These are phyloP conservation scores for Elegia similella DNA, from an alignment of 2,888 invertebrate genomes.

Conservation along the genomic window DNA sequence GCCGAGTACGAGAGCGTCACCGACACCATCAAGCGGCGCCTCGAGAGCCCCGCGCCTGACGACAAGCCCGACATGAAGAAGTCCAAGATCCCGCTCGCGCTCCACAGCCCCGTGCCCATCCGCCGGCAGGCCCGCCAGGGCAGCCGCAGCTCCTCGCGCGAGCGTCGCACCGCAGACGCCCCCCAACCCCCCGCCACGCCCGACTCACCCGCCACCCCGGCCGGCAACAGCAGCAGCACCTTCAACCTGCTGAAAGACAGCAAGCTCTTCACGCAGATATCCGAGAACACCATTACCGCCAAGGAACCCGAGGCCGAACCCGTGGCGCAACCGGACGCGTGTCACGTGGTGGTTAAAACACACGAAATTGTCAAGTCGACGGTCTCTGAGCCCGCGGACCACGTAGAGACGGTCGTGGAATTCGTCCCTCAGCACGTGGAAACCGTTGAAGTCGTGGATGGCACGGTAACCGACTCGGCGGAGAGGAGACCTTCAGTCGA, in stretches of 20 bases:
- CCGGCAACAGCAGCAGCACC: constrained; percentile 69
- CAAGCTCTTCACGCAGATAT: constrained; percentile 86
- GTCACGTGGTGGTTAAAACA: constrained; percentile 85
- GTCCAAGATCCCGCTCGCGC: constrained; percentile 68
- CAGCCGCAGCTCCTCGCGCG: too few species aligned
- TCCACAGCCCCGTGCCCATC: constrained; percentile 66
- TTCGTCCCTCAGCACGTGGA: constrained; percentile 80
- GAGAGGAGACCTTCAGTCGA: constrained; percentile 38
- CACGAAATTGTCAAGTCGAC: constrained; percentile 85
- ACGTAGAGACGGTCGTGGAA: constrained; percentile 76
- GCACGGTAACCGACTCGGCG: constrained; percentile 63
- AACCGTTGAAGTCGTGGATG: constrained; percentile 78
- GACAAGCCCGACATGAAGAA: constrained; percentile 63
- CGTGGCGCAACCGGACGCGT: constrained; percentile 45
- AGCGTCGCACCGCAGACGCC: constrained; percentile 30
- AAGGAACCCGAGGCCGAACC: constrained; percentile 28
- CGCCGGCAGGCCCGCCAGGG: constrained; percentile 30
- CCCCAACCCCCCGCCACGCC: constrained; percentile 37
- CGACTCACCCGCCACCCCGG: constrained; percentile 46
- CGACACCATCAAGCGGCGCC: constrained; percentile 83
- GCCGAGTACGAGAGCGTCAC: constrained; percentile 82
- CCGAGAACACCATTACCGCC: constrained; percentile 64
- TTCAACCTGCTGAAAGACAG: constrained; percentile 86
- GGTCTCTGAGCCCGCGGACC: constrained; percentile 78
- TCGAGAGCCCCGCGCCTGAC: constrained; percentile 75